Evolutionary conservation across 2,797 vertebrate species (phyloP), one percentile per base, ranked within the genome.

Genomic region (Falco berigora): DNA sequence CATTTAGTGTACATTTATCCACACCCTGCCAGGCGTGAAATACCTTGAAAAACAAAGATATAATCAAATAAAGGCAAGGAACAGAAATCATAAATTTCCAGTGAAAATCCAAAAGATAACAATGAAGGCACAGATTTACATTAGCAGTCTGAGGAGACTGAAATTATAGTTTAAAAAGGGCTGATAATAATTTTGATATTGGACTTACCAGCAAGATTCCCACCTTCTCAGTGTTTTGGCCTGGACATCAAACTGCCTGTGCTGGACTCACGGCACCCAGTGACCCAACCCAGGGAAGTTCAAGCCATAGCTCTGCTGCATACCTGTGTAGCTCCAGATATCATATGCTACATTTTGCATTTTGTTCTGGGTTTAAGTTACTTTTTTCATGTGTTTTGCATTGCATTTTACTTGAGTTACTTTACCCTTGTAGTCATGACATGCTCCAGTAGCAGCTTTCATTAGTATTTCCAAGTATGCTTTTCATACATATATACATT

Each of bases 61-160:
- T 9, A 34, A 66, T 12, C 22, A 71, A 80, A 88, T 62, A 47
- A 68, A 62, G 17, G 9, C 23, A 90, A 77, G 34, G 22, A 91
- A 27, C 15, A 61, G 34, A 20, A 90, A 46, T 6, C 1, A 61
- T 14, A 30, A 30, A 40, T 14, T 80, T 76, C 22, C 7, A 1
- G 7, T 25, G 34, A 61, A 86, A 77, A 88, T 2, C 0, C 12
- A 50, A 58, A 86, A 62, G 3, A 13, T 71, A 64, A 2, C 21
- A 10, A 5, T n/a, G 21, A 23, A 52, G 36, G 12, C 20, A 52
- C 22, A 36, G 38, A 12, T 1, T 66, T 79, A 22, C 0, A 3
- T 9, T 2, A 38, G 16, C 42, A 59, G 13, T 30, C 17, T 76
- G 47, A 76, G 21, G 24, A 71, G 36, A 56, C 3, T n/a, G 56